Conservation (phyloP, 1,140 invertebrate genomes). For the Melipona quadrifasciata region DNA sequence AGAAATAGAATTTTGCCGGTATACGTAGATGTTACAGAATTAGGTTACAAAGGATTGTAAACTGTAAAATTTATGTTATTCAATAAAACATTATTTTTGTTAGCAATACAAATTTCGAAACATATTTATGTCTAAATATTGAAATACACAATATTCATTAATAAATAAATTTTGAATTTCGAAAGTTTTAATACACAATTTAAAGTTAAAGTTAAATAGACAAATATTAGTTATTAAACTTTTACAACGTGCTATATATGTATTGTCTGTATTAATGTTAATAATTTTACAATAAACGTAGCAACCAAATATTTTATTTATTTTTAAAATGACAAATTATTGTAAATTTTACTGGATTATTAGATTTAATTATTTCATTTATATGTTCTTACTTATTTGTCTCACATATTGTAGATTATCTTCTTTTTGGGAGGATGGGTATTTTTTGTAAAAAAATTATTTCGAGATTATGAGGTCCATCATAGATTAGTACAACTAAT, state of each 20-base stretch:
- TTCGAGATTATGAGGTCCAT: slow-evolving; percentile 99
- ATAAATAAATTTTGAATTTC: not conserved
- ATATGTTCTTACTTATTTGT: slow-evolving; percentile 35
- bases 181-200: not conserved
- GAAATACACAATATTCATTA: not conserved
- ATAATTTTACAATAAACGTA: slow-evolving; percentile 51
- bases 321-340: slow-evolving; percentile 48
- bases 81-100: not conserved
- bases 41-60: slow-evolving; percentile 37
- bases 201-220: not conserved
- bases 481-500: slow-evolving; percentile 96
- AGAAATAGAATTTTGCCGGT: slow-evolving; percentile 40
- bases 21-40: slow-evolving; percentile 39
- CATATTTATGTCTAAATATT: not conserved
- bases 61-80: slow-evolving; percentile 9
- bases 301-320: slow-evolving; percentile 43
- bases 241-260: not conserved
- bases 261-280: slow-evolving; percentile 17
- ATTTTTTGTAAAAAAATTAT: slow-evolving; percentile 99
- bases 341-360: slow-evolving; percentile 6
- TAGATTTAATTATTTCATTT: slow-evolving; percentile 8
- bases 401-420: slow-evolving; percentile 87
- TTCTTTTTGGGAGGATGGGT: slow-evolving; percentile 99
- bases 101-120: not conserved
- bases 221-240: not conserved